Percentiles rank a stretch among this genome's conserved stretches.
Conservation (phyloP, 2,797 vertebrate species). For the Anniella stebbinsi region DNA sequence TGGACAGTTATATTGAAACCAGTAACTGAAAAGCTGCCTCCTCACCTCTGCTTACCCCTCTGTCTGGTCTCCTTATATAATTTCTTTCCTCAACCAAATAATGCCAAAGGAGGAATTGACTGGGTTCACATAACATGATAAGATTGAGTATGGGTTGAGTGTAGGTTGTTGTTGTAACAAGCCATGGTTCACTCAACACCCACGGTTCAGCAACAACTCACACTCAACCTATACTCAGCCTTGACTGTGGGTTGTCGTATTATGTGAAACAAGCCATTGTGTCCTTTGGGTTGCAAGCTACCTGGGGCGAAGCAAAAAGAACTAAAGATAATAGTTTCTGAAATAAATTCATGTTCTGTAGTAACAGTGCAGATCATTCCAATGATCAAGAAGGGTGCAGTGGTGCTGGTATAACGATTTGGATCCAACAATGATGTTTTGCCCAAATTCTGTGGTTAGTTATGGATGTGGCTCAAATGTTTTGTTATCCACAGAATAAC, state of each 20-base stretch:
- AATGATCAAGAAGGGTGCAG: neutral
- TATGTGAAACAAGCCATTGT: too few relatives aligned
- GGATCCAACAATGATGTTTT: neutral
- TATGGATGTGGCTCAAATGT: neutral
- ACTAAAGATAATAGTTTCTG: too few relatives aligned
- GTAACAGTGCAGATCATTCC: neutral
- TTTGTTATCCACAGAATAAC: neutral
- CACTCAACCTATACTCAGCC: too few relatives aligned
- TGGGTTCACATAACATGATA: too few relatives aligned
- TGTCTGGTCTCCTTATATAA: neutral
- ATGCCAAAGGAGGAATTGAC: neutral
- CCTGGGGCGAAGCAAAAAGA: neutral
- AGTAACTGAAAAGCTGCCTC: constrained; percentile 59
- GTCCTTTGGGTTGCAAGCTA: neutral
- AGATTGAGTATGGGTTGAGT: too few relatives aligned
- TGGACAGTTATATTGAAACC: constrained; percentile 50
- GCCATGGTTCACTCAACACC: too few relatives aligned
- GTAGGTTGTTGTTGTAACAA: too few relatives aligned
- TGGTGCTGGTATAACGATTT: neutral
- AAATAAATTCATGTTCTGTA: neutral
- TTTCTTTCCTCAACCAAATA: neutral
- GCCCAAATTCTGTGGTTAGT: neutral
- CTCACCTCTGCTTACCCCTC: constrained; percentile 35
- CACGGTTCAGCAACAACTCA: too few relatives aligned
- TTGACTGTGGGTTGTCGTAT: too few relatives aligned